Conservation (phyloP, 2,113 vertebrate species). For the Eulemur macaco region DNA sequence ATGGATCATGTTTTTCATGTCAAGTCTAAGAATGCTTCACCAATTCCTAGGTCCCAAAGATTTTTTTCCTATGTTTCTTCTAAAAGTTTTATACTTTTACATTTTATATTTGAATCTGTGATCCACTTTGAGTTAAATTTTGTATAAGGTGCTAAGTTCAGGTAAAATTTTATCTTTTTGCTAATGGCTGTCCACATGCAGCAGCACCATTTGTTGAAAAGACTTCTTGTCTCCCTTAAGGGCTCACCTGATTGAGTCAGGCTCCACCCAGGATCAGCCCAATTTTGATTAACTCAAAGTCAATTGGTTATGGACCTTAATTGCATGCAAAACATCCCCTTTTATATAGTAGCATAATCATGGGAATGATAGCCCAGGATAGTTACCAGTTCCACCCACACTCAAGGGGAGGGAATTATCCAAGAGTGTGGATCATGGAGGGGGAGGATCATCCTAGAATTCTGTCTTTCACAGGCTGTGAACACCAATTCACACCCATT, state of each 20-base stretch:
- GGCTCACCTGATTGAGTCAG: neutral
- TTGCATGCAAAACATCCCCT: slow-evolving; percentile 3
- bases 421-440: neutral
- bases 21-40: slow-evolving; percentile 20
- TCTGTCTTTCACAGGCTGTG: neutral
- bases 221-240: slow-evolving; percentile 41
- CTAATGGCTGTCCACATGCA: neutral
- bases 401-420: neutral
- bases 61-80: slow-evolving; percentile 44
- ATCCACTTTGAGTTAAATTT: slow-evolving; percentile 25
- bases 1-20: neutral
- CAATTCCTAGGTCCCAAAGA: neutral
- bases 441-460: neutral
- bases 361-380: neutral
- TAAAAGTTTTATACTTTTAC: neutral
- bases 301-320: slow-evolving; percentile 27
- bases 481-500: neutral
- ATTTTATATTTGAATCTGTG: slow-evolving; percentile 53
- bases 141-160: neutral
- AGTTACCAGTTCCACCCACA: neutral
- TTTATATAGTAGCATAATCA: neutral
- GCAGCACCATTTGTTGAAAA: slow-evolving; percentile 31
- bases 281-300: slow-evolving; percentile 17
- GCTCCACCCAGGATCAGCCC: neutral
- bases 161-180: neutral